Percentiles rank a stretch among this genome's conserved stretches.
These are phyloP conservation scores for Batillaria attramentaria DNA, from an alignment of 1,140 invertebrate genomes.

Conservation along the genomic window DNA sequence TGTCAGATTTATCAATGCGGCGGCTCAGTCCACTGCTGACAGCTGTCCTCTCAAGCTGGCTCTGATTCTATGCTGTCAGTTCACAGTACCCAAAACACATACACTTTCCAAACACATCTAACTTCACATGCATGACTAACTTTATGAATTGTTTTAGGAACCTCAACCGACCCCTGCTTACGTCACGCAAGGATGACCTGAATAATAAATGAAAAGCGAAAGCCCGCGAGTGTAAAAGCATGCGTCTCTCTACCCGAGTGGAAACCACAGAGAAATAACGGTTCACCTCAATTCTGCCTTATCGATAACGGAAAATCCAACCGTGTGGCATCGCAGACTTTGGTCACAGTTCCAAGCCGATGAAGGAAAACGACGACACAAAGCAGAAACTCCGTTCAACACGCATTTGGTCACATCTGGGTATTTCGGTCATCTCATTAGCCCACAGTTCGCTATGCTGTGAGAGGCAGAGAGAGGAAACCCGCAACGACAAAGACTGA, in stretches of 20 bases:
- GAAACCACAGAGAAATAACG: constrained; percentile 23
- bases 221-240: constrained; percentile 21
- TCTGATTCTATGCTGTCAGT: too few species aligned
- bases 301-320: constrained; percentile 14
- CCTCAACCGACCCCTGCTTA: constrained; percentile 24
- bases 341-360: too few species aligned
- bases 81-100: too few species aligned
- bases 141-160: too few species aligned
- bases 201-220: constrained; percentile 39
- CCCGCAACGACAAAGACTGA: constrained; percentile 37
- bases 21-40: too few species aligned
- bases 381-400: constrained; percentile 13
- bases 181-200: constrained; percentile 39
- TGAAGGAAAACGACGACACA: not conserved
- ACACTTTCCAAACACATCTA: too few species aligned
- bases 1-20: too few species aligned
- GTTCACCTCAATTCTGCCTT: constrained; percentile 1
- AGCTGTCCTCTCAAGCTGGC: too few species aligned
- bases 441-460: constrained; percentile 21
- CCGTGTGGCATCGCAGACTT: not conserved
- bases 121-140: not conserved
- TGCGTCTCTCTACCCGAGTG: constrained; percentile 27
- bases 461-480: constrained; percentile 28
- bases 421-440: constrained; percentile 40
- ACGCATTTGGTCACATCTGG: constrained; percentile 39